Evolutionary conservation across 2,113 vertebrate genomes (phyloP), one percentile per base, ranked within the genome.

Genomic region (Chaenocephalus aceratus): DNA sequence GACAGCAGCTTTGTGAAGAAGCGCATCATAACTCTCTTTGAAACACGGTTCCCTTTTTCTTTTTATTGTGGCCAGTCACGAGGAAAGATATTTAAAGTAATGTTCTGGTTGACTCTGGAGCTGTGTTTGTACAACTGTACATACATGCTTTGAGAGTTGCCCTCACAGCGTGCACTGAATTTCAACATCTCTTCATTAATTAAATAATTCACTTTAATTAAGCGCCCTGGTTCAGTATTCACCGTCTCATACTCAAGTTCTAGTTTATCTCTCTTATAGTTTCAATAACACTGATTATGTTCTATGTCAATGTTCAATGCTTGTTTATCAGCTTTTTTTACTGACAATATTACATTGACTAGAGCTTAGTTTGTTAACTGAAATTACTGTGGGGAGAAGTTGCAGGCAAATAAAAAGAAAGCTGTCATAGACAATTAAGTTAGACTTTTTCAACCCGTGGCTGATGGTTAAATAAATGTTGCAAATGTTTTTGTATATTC

Each of bases 1-100:
- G 80, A 77, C 80, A 86, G 84, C 69, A 26, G 84, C 79, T 86
- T 86, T 85, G 84, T 84, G 86, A 67, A 73, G 74, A 84, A 90
- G 76, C 11, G 48, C 21, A 6, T 69, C 84, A 11, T 80, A 36
- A 49, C 58, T 85, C 80, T 86, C 78, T 45, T 81, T 90, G 79
- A 90, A 84, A 92, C 82, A 77, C 68, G 68, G 60, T 75, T 73
- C 58, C 73, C 66, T 18, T 76, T 73, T 51, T 76, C 59, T 73
- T 51, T 41, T 82, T 58, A 21, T 70, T 59, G 59, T 79, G 72
- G 26, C 54, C 41, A 62, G 36, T 83, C 76, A 62, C 72, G 78
- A 79, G 61, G 72, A 75, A 84, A 76, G 48, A 77, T 86, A 86
- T 41, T 67, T 85, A 62, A 78, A 75, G 59, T 54, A 61, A 82